Evolutionary conservation across 64 coral and sea anemone species (phyloP).

Genomic region (Astreopora myriophthalma): DNA sequence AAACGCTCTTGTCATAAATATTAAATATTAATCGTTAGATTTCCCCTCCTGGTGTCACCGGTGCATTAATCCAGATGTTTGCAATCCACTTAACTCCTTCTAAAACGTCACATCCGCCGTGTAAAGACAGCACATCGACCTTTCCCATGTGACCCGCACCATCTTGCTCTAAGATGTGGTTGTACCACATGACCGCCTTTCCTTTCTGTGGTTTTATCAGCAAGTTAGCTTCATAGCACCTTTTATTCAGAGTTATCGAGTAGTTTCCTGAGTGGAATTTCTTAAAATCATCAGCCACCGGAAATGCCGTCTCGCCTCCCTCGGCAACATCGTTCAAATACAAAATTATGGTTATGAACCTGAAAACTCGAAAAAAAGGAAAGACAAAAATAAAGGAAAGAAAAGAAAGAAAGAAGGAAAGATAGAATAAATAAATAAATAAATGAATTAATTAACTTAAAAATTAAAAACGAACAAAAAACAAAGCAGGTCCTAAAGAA

Average conservation of each 20-base stretch:
- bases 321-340: slow-evolving; percentile 21
- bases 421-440: too few species aligned
- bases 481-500: too few species aligned
- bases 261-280: background rate
- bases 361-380: background rate
- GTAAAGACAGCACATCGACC: background rate
- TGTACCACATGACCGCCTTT: slow-evolving; percentile 30
- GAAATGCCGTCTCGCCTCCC: slow-evolving; percentile 36
- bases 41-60: background rate
- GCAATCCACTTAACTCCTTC: slow-evolving; percentile 46
- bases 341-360: slow-evolving; percentile 15
- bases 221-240: slow-evolving; percentile 14
- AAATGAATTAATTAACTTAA: too few species aligned
- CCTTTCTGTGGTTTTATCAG: slow-evolving; percentile 34
- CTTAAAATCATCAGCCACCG: background rate
- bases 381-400: too few species aligned
- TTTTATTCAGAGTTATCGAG: slow-evolving; percentile 18
- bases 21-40: background rate
- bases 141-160: slow-evolving; percentile 22
- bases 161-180: slow-evolving; percentile 6
- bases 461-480: too few species aligned
- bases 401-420: too few species aligned
- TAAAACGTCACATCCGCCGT: slow-evolving; percentile 37
- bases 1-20: too few species aligned
- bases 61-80: slow-evolving; percentile 32